Conservation (phyloP, 1,140 invertebrate species). For the Triops cancriformis region DNA sequence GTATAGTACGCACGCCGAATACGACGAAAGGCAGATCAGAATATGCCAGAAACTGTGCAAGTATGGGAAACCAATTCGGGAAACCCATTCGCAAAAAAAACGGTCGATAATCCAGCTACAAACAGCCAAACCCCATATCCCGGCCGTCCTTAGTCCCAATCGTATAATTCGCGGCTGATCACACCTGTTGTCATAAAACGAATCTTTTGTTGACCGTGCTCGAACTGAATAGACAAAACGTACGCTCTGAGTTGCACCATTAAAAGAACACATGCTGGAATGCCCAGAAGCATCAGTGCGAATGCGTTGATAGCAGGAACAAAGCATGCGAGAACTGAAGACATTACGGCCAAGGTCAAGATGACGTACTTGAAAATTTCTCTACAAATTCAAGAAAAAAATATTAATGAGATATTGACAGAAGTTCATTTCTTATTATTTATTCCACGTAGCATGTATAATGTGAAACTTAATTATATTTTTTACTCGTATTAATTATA, state of each 20-base stretch:
- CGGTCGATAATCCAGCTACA: conserved; percentile 67
- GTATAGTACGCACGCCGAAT: conserved; percentile 62
- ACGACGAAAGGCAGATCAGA: conserved; percentile 66
- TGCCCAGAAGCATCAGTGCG: conserved; percentile 61
- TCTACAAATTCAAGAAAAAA: conserved; percentile 1
- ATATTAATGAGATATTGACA: no score
- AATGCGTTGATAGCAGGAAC: conserved; percentile 68
- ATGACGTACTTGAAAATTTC: conserved; percentile 33
- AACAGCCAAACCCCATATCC: conserved; percentile 57
- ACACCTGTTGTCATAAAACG: conserved; percentile 43
- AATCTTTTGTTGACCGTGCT: background rate
- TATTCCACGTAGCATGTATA: no score
- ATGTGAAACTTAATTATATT: no score
- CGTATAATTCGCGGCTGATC: conserved; percentile 54
- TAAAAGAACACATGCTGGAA: conserved; percentile 57
- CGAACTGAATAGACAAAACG: conserved; percentile 26
- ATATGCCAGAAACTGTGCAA: conserved; percentile 72
- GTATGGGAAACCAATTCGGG: conserved; percentile 64
- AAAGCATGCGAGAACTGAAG: conserved; percentile 56
- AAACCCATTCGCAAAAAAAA: conserved; percentile 66
- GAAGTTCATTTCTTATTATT: no score
- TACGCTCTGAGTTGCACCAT: conserved; percentile 57
- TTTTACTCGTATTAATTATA: no score
- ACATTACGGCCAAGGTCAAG: conserved; percentile 49
- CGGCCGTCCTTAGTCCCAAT: conserved; percentile 54